Evolutionary conservation across 1,140 invertebrate genomes (phyloP).

Genomic region (Babylonia areolata): DNA sequence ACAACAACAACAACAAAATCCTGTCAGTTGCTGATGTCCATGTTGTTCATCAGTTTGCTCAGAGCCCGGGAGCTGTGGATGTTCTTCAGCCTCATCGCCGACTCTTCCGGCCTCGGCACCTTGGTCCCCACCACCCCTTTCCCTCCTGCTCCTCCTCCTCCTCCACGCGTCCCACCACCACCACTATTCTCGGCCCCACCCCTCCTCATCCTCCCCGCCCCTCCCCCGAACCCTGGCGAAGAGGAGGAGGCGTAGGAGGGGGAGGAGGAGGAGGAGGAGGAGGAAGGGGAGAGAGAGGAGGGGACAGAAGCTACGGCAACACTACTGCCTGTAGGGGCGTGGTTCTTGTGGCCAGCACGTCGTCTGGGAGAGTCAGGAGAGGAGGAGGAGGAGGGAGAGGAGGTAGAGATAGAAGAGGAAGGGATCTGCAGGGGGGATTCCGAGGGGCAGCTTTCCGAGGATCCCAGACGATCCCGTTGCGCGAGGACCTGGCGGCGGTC

Average conservation of each 20-base stretch:
- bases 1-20: background rate
- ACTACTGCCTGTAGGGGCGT: background rate
- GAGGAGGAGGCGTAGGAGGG: background rate
- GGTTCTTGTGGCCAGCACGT: background rate
- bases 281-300: background rate
- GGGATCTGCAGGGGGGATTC: background rate
- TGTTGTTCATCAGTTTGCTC: conserved; percentile 4
- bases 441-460: background rate
- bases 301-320: background rate
- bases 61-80: background rate
- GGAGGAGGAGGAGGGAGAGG: background rate
- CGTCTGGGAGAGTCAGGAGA: no score
- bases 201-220: background rate
- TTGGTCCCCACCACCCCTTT: background rate
- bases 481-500: background rate
- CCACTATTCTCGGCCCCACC: background rate
- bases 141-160: background rate
- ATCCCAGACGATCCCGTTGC: background rate
- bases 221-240: background rate
- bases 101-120: background rate
- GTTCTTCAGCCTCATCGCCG: conserved; percentile 11
- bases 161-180: background rate
- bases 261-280: background rate
- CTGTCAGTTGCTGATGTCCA: background rate
- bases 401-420: background rate